Percentiles rank a stretch among this genome's conserved stretches.
Conservation (phyloP, 2,797 vertebrate species). For the Sebastes vulpes region DNA sequence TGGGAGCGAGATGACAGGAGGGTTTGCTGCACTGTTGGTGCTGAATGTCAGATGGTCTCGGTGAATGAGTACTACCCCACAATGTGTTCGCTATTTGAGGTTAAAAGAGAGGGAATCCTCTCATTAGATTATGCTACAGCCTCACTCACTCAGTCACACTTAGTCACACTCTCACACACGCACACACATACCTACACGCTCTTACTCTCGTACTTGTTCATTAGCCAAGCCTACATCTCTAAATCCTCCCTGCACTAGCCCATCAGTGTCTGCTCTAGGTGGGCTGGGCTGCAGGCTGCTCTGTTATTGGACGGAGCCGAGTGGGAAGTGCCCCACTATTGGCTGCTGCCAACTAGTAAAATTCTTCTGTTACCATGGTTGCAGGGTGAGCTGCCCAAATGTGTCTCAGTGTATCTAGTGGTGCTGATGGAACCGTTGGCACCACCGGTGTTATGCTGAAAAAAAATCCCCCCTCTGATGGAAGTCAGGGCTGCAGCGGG, state of each 20-base stretch:
- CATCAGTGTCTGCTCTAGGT: conserved; percentile 80
- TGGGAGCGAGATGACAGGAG: conserved; percentile 39
- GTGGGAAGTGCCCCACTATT: conserved; percentile 86
- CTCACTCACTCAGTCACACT: conserved; percentile 28
- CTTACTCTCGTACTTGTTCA: conserved; percentile 59
- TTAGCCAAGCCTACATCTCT: conserved; percentile 72
- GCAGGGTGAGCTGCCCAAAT: conserved; percentile 90
- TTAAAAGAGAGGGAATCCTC: conserved; percentile 73
- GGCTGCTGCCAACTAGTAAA: conserved; percentile 88
- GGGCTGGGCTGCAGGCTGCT: conserved; percentile 85
- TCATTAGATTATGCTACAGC: conserved; percentile 67
- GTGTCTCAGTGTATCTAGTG: conserved; percentile 80
- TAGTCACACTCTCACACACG: conserved; percentile 20
- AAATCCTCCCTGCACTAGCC: conserved; percentile 67
- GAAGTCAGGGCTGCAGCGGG: conserved; percentile 70
- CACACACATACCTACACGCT: conserved; percentile 39
- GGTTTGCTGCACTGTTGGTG: conserved; percentile 42
- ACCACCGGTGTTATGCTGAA: conserved; percentile 60
- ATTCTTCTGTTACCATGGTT: conserved; percentile 91
- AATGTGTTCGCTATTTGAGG: conserved; percentile 32
- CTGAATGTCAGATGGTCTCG: conserved; percentile 54
- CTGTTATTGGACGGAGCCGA: conserved; percentile 82
- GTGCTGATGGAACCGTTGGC: conserved; percentile 81
- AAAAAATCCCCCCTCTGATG: conserved; percentile 49
- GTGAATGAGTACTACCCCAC: conserved; percentile 53